phyloP scores from a whole-genome alignment of 2,888 invertebrate genomes.

The Lepidocyrtinus sp. region DNA sequence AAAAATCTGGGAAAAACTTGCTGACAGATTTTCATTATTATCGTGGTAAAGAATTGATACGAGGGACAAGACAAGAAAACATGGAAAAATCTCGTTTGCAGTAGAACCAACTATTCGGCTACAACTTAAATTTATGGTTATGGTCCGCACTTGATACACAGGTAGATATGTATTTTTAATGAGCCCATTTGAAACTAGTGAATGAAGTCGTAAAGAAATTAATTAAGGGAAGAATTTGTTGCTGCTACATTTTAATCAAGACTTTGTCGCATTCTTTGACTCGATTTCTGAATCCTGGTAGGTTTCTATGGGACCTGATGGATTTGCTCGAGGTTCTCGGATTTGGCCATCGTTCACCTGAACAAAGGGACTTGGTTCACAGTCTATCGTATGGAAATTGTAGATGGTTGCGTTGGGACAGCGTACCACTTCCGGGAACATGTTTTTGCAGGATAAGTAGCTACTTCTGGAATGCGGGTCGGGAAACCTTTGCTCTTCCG shows the following conservation, averaged over 20 bases:
- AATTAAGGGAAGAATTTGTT: too few relatives aligned
- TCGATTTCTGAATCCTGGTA: not conserved
- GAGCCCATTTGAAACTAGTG: not conserved
- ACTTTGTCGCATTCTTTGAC: too few relatives aligned
- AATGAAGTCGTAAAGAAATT: too few relatives aligned
- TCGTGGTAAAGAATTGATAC: too few relatives aligned
- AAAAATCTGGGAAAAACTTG: slow-evolving; percentile 45
- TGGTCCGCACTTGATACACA: too few relatives aligned
- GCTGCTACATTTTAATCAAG: too few relatives aligned
- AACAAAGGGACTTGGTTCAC: not conserved
- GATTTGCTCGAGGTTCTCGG: not conserved
- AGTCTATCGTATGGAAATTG: not conserved
- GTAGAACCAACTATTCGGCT: too few relatives aligned
- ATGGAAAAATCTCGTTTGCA: too few relatives aligned
- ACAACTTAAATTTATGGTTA: too few relatives aligned
- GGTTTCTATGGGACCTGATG: not conserved
- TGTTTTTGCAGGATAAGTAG: slow-evolving; percentile 1
- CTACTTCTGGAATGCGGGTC: slow-evolving; percentile 26
- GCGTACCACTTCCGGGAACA: slow-evolving; percentile 6
- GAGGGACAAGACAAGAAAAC: too few relatives aligned
- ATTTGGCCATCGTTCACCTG: slow-evolving; percentile 27
- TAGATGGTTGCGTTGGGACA: slow-evolving; percentile 20
- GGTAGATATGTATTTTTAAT: too few relatives aligned
- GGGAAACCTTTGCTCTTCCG: slow-evolving; percentile 9
- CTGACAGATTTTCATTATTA: slow-evolving; percentile 49